Conservation (phyloP, 1,140 invertebrate species). For the Spodoptera litura region DNA sequence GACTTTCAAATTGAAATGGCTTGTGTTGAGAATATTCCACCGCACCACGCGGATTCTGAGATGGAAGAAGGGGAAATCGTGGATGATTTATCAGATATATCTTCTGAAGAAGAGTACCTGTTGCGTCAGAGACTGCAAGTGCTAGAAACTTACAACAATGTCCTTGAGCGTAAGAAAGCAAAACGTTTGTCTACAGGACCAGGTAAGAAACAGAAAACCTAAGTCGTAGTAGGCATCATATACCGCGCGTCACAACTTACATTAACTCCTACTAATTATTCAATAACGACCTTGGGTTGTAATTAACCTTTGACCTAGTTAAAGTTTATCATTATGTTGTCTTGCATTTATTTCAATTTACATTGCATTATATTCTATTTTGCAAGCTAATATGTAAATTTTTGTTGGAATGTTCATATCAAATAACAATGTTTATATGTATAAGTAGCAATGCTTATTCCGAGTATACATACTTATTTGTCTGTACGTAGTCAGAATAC, state of each 20-base stretch:
- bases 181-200: slow-evolving; percentile 64
- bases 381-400: no score
- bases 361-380: neutral
- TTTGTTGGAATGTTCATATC: no score
- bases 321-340: neutral
- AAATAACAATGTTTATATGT: no score
- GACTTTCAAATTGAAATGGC: slow-evolving; percentile 59
- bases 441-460: no score
- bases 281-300: slow-evolving; percentile 15
- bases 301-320: slow-evolving; percentile 41
- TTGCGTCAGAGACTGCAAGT: slow-evolving; percentile 76
- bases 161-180: slow-evolving; percentile 78
- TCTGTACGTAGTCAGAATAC: no score
- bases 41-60: slow-evolving; percentile 70
- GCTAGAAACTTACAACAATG: slow-evolving; percentile 80
- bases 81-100: slow-evolving; percentile 79
- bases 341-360: neutral
- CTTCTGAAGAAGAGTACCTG: slow-evolving; percentile 79
- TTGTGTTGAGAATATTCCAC: slow-evolving; percentile 63
- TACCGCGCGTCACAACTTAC: no score
- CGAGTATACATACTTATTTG: no score
- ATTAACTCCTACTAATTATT: no score
- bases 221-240: no score
- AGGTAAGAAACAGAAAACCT: slow-evolving; percentile 53
- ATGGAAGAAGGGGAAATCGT: slow-evolving; percentile 83